Evolutionary conservation across 2,888 invertebrate genomes (phyloP), one percentile per base, ranked within the genome.

Genomic region (Halictus ligatus): DNA sequence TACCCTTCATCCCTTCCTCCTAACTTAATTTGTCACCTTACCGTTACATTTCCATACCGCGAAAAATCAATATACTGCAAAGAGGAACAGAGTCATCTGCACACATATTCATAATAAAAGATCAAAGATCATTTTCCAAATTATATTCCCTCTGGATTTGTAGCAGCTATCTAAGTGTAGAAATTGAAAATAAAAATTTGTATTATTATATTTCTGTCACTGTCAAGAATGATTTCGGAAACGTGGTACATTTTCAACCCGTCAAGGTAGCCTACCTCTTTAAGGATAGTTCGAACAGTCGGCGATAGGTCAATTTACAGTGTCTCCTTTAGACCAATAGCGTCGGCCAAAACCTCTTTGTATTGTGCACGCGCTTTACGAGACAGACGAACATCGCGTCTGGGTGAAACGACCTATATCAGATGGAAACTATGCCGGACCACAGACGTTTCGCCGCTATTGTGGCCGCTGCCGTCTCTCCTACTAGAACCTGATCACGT

Each of bases 321-420:
- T 10, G 43, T 76, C 58, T 40, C 21, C 21, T 72, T 76, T 46
- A 48, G 29, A 54, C 72, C 72, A 50, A 76, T 73, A 73, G 74
- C 35, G 67, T 29, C 29, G 29, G 10, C 67, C 48, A 77, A 67
- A 48, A 54, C 25, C 29, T 29, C 73, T 77, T 82, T 74, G 54
- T 40, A 6, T 15, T 15, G 18, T 69, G 40, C 40, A 12, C 69
- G 13, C 54, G 35, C 50, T 78, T 75, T 60, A 78, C 69, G 71
- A 75, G 64, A 75, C 72, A 75, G 72, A 46, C 15, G 75, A 84
- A 75, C 43, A 50, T 50, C 60, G 54, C 58, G 75, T 84, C 79
- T 84, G 73, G 64, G 79, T 35, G 67, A 21, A 79, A 67, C 81
- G 80, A 84, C 67, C 85, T 72, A 82, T 69, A 78, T 85, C 5